Evolutionary conservation across 2,888 invertebrate species (phyloP).

Genomic region (Acanthosoma haemorrhoidale): DNA sequence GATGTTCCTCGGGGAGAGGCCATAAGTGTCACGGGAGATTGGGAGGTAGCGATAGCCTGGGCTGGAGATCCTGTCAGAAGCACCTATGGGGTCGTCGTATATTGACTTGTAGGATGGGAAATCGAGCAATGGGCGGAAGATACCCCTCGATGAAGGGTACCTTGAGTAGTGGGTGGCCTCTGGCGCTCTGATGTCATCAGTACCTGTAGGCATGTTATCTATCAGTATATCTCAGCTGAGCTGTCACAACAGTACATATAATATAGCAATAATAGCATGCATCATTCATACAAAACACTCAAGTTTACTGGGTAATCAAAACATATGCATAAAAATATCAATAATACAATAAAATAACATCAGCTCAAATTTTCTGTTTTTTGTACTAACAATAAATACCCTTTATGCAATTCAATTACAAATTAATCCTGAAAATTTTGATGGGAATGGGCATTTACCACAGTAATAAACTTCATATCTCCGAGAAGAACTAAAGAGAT

Average conservation of each 20-base stretch:
- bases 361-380: no score
- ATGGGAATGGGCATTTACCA: no score
- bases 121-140: conserved; percentile 57
- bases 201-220: conserved; percentile 55
- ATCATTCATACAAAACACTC: neutral
- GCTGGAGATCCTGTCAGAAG: conserved; percentile 76
- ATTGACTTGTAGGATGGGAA: conserved; percentile 76
- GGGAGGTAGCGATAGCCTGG: conserved; percentile 88
- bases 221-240: neutral
- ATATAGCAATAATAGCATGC: neutral
- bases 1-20: conserved; percentile 81
- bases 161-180: conserved; percentile 51
- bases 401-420: no score
- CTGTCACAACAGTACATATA: neutral
- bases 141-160: conserved; percentile 48
- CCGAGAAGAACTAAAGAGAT: no score
- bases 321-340: neutral
- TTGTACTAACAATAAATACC: no score
- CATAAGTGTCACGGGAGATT: conserved; percentile 83
- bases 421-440: no score
- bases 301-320: neutral
- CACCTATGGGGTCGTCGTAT: conserved; percentile 75
- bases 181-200: conserved; percentile 85
- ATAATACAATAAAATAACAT: no score
- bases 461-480: no score